Percentiles rank a stretch among this genome's conserved stretches.
Conservation (phyloP, 2,113 vertebrate species). For the Pelvicachromis taeniatus region DNA sequence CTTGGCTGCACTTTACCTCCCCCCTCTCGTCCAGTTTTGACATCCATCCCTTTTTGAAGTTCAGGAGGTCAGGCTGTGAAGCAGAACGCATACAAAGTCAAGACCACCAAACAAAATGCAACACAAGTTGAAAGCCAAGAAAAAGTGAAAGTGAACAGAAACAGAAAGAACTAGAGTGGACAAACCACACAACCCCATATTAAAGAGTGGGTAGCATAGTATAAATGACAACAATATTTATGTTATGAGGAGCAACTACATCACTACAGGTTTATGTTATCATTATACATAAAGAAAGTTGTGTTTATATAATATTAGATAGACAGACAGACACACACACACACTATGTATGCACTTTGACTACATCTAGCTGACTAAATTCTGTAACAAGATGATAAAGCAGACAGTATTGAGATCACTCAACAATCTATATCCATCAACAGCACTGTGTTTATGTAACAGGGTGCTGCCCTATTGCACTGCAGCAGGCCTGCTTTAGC, state of each 20-base stretch:
- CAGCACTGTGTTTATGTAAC: neutral
- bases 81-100: conserved; percentile 2
- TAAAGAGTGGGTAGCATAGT: neutral
- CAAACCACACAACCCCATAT: neutral
- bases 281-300: neutral
- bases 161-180: neutral
- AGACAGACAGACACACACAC: neutral
- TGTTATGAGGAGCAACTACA: neutral
- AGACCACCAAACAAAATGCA: neutral
- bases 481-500: neutral
- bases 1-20: conserved; percentile 77
- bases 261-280: neutral
- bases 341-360: too few species aligned
- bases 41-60: conserved; percentile 99
- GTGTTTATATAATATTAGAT: neutral
- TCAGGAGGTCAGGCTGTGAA: conserved; percentile 89
- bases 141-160: neutral
- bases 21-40: conserved; percentile 84
- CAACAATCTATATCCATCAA: neutral
- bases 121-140: neutral
- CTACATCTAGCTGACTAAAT: neutral
- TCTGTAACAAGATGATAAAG: neutral
- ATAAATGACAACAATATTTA: neutral
- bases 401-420: neutral
- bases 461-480: neutral